Base-by-base conservation (phyloP, 2,888 invertebrate genomes). In the Willowsia nigromaculata region DNA sequence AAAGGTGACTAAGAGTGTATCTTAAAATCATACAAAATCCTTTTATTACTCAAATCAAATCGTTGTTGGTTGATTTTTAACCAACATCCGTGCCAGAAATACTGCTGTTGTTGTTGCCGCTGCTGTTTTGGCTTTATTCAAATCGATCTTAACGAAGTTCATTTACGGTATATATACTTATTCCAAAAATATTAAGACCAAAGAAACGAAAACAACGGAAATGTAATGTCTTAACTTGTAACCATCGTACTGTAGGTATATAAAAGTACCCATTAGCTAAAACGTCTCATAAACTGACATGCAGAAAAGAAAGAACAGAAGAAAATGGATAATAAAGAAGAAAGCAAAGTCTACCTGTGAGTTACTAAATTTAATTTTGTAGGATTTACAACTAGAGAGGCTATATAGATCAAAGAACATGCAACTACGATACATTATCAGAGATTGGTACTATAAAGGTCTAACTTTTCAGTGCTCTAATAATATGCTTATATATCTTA, bases 281-380 rank as follows among this genome's bases (percentile, higher is more conserved):
- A 30, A 65, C 62, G 33, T 25, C 9, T 65, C 6, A 65, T 65
- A 50, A 65, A 3, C 30, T 33, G 22, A 15, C 71, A 71, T 71
- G 71, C 71, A 71, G 43, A 71, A 65, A 71, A 40, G 43, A 71
- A 71, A 30, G 59, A 59, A 59, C 7, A 1, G 30, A 59, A 1
- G 1, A 50, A 85, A 85, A 74, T 9, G 33, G 37, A 50, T 37
- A n/a, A 56, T 40, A 71, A 59, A 74, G 59, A 59, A 85, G 22
- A 22, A 86, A 86, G 86, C 86, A 65, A n/a, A n/a, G 13, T 86
- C 86, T 86, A 86, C 80, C 47, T 65, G 59, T 78, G 80, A 40
- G 27, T 43, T 47, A 68, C 86, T 68, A 83, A 50, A 83, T 43
- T 15, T 50, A 80, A 59, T 18, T 50, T 1, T 22, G 7, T 56